These are phyloP conservation scores for Rhynchotus rufescens DNA, from an alignment of 2,797 vertebrate species.

Conservation along the genomic window DNA sequence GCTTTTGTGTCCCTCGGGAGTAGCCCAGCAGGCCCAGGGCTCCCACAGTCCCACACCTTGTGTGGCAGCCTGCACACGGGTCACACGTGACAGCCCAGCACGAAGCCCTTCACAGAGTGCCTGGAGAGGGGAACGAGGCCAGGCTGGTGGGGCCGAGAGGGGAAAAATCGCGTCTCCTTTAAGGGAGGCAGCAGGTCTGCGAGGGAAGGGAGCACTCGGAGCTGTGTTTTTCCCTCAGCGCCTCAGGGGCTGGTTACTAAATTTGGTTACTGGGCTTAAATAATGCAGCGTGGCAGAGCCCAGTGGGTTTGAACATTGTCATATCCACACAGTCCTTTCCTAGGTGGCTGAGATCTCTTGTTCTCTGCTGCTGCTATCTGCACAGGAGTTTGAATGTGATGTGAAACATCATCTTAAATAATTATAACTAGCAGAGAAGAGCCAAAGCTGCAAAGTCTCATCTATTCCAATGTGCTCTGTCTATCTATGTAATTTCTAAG, in stretches of 20 bases:
- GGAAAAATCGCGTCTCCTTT: conserved; percentile 39
- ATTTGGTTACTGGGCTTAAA: conserved; percentile 75
- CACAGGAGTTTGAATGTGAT: conserved; percentile 59
- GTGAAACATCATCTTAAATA: conserved; percentile 73
- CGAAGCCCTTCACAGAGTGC: background rate
- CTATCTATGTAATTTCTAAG: conserved; percentile 61
- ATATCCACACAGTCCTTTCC: conserved; percentile 65
- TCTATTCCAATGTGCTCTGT: conserved; percentile 50
- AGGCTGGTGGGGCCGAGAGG: background rate
- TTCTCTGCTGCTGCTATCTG: conserved; percentile 40
- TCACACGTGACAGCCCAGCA: rapidly evolving
- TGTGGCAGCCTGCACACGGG: background rate
- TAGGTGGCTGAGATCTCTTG: conserved; percentile 67
- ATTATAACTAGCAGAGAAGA: conserved; percentile 68
- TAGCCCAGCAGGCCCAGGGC: background rate
- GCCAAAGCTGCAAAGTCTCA: conserved; percentile 65
- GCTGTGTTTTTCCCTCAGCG: conserved; percentile 34
- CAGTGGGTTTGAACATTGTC: conserved; percentile 73
- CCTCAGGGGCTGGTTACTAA: conserved; percentile 72
- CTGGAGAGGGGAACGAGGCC: background rate
- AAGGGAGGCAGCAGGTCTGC: conserved; percentile 47
- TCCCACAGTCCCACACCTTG: background rate
- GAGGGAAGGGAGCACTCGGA: conserved; percentile 59
- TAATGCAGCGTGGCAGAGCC: conserved; percentile 74
- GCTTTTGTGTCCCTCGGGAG: background rate